Evolutionary conservation across 2,888 invertebrate species (phyloP).

Genomic region (Glaucopsyche alexis): DNA sequence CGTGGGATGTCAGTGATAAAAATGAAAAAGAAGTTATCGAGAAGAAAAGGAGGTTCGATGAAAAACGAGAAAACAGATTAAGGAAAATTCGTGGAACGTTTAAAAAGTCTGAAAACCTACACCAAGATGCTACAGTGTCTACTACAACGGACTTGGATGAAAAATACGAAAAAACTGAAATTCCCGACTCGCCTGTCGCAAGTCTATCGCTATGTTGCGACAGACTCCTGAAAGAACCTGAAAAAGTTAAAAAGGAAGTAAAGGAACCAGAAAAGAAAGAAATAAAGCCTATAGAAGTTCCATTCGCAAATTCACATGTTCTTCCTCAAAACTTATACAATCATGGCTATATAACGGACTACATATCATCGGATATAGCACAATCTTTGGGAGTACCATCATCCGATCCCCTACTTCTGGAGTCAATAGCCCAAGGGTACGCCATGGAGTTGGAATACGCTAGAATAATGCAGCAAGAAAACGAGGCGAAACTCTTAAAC

Average conservation of each 20-base stretch:
- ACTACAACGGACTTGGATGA: slow-evolving; percentile 71
- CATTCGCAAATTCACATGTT: slow-evolving; percentile 28
- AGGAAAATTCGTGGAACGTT: slow-evolving; percentile 71
- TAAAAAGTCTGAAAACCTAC: slow-evolving; percentile 58
- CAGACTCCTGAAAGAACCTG: slow-evolving; percentile 57
- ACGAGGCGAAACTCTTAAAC: slow-evolving; percentile 83
- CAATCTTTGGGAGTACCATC: slow-evolving; percentile 71
- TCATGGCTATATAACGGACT: slow-evolving; percentile 58
- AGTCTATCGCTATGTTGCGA: slow-evolving; percentile 66
- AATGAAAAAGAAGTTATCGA: slow-evolving; percentile 43
- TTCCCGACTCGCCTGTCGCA: slow-evolving; percentile 59
- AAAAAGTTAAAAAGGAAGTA: slow-evolving; percentile 44
- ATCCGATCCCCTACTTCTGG: slow-evolving; percentile 70
- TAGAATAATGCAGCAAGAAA: slow-evolving; percentile 85
- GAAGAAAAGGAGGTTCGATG: slow-evolving; percentile 54
- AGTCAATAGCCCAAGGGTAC: slow-evolving; percentile 76
- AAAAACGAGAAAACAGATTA: slow-evolving; percentile 64
- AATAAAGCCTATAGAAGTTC: slow-evolving; percentile 38
- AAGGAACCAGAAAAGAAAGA: slow-evolving; percentile 31
- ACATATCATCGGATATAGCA: slow-evolving; percentile 67
- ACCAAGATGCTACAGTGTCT: slow-evolving; percentile 80
- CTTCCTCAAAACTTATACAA: slow-evolving; percentile 46
- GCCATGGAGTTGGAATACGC: slow-evolving; percentile 86
- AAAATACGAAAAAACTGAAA: slow-evolving; percentile 37
- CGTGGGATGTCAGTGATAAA: slow-evolving; percentile 78